These are phyloP conservation scores for Colletes collaris DNA, from an alignment of 2,888 invertebrate species.

Conservation along the genomic window DNA sequence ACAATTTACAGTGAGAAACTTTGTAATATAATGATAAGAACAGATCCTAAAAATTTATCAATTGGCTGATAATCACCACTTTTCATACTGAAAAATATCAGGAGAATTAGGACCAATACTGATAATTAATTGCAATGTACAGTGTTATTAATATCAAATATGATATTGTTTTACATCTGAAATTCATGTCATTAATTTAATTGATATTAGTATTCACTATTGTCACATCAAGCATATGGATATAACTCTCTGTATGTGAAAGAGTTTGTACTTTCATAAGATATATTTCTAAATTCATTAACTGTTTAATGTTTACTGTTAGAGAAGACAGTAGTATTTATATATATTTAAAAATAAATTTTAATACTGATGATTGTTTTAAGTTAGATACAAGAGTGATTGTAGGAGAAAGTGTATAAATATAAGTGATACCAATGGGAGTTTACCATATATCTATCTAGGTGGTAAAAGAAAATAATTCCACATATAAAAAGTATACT, in stretches of 20 bases:
- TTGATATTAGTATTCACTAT: slow-evolving; percentile 49
- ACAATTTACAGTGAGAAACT: slow-evolving; percentile 23
- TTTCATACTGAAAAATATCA: slow-evolving; percentile 36
- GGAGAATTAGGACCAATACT: slow-evolving; percentile 56
- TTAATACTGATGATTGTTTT: slow-evolving; percentile 43
- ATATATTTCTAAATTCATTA: slow-evolving; percentile 71
- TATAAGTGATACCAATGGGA: slow-evolving; percentile 10
- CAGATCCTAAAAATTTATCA: slow-evolving; percentile 10
- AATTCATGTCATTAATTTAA: slow-evolving; percentile 43
- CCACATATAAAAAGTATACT: slow-evolving; percentile 21
- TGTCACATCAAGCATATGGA: slow-evolving; percentile 35
- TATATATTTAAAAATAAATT: slow-evolving; percentile 39
- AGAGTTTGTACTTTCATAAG: slow-evolving; percentile 76
- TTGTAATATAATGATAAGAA: slow-evolving; percentile 17
- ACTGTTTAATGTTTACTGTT: slow-evolving; percentile 67
- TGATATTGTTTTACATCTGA: slow-evolving; percentile 50
- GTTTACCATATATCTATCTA: slow-evolving; percentile 1
- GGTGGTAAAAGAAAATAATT: slow-evolving; percentile 26
- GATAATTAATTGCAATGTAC: slow-evolving; percentile 55
- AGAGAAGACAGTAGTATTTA: slow-evolving; percentile 60
- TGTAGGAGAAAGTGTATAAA: slow-evolving; percentile 21
- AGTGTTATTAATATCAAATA: slow-evolving; percentile 53
- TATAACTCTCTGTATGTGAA: slow-evolving; percentile 40
- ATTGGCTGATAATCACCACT: slow-evolving; percentile 38
- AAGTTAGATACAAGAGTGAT: slow-evolving; percentile 25